phyloP scores from a whole-genome alignment of 2,888 invertebrate genomes.

The Macrophya annulata region DNA sequence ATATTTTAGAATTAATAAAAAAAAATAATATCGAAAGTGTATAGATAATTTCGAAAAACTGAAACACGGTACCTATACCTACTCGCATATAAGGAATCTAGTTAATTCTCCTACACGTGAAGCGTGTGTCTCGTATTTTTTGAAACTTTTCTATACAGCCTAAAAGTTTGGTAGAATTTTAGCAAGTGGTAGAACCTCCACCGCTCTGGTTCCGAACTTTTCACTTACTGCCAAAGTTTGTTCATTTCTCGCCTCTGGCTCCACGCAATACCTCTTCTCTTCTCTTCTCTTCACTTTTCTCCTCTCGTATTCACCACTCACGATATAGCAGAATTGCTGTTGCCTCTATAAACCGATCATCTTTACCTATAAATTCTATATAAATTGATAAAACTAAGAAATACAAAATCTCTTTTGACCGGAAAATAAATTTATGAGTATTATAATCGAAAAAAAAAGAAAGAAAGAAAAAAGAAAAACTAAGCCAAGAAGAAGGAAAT shows the following conservation, averaged over 20 bases:
- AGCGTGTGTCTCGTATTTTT: slow-evolving; percentile 42
- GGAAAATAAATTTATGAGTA: not conserved
- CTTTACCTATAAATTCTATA: not conserved
- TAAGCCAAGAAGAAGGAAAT: slow-evolving; percentile 10
- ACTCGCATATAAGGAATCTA: not conserved
- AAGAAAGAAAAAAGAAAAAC: no score
- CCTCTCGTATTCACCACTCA: not conserved
- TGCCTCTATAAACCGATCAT: slow-evolving; percentile 19
- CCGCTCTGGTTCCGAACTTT: slow-evolving; percentile 35
- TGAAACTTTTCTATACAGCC: slow-evolving; percentile 2
- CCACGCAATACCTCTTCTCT: slow-evolving; percentile 11
- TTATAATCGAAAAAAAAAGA: not conserved
- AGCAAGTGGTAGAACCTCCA: not conserved
- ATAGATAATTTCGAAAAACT: no score
- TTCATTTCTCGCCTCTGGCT: slow-evolving; percentile 50
- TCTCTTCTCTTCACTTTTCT: not conserved
- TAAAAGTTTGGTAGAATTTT: slow-evolving; percentile 28
- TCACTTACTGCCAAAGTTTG: slow-evolving; percentile 53
- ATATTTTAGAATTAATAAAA: no score
- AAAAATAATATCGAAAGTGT: no score
- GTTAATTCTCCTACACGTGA: not conserved
- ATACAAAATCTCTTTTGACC: not conserved
- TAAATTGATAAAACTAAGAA: slow-evolving; percentile 27
- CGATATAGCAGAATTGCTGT: not conserved
- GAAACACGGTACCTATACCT: not conserved